These are phyloP conservation scores for Abramis brama DNA, from an alignment of 2,113 vertebrate species.

Conservation along the genomic window DNA sequence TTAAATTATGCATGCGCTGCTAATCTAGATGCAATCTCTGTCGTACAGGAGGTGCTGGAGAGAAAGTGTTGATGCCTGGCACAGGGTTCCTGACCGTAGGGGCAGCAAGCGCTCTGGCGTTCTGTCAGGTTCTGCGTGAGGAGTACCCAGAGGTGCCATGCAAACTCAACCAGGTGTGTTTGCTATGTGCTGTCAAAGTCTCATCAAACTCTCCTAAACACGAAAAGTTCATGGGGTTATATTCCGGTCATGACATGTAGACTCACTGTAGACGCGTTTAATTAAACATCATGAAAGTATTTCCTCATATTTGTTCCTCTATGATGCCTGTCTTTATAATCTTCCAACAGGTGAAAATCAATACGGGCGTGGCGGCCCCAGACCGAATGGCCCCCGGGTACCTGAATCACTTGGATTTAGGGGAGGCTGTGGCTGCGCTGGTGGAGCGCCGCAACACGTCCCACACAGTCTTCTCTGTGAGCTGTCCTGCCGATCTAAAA, in stretches of 20 bases:
- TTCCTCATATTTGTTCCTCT: neutral
- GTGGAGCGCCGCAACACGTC: constrained; percentile 72
- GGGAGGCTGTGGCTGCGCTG: constrained; percentile 73
- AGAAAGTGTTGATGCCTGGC: constrained; percentile 83
- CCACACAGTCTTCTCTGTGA: constrained; percentile 72
- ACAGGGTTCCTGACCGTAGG: constrained; percentile 86
- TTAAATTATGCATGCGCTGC: neutral
- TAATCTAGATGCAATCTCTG: neutral
- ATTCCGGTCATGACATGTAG: neutral
- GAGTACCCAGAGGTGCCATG: constrained; percentile 82
- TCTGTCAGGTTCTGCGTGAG: constrained; percentile 80
- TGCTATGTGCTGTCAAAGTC: neutral
- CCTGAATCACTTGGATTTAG: constrained; percentile 80
- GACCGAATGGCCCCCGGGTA: constrained; percentile 77
- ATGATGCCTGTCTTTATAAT: neutral
- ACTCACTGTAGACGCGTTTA: neutral
- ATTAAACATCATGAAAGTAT: neutral
- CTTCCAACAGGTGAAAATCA: constrained; percentile 77
- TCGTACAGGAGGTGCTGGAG: constrained; percentile 79
- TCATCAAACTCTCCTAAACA: neutral
- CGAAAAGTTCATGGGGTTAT: neutral
- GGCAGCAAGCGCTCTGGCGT: constrained; percentile 78
- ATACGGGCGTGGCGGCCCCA: constrained; percentile 76
- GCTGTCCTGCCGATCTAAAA: constrained; percentile 75
- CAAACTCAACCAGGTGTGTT: constrained; percentile 82